phyloP scores from a whole-genome alignment of 1,140 invertebrate genomes.

The Lepidurus couesii region DNA sequence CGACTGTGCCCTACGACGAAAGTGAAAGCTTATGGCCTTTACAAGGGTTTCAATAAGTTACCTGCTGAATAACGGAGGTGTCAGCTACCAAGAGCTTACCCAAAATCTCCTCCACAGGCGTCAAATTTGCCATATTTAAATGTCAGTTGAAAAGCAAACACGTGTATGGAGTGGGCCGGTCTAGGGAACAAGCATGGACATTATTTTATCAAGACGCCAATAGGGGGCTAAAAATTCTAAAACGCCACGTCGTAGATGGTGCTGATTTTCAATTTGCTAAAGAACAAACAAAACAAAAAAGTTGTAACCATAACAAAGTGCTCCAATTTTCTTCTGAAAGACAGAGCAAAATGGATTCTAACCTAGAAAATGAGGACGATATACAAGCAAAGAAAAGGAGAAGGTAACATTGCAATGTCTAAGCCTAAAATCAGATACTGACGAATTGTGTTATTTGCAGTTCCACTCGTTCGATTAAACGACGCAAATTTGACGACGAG shows the following conservation, averaged over 20 bases:
- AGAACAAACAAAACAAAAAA: too few relatives aligned
- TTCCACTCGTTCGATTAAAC: slow-evolving; percentile 87
- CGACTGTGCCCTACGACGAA: slow-evolving; percentile 53
- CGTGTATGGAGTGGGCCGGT: background rate
- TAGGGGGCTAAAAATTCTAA: too few relatives aligned
- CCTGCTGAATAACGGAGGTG: background rate
- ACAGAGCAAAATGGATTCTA: background rate
- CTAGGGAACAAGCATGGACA: background rate
- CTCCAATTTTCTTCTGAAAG: too few relatives aligned
- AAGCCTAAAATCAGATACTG: background rate
- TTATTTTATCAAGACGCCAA: too few relatives aligned
- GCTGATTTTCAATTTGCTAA: too few relatives aligned
- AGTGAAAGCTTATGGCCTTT: background rate
- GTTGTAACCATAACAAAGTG: too few relatives aligned
- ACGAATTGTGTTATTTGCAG: slow-evolving; percentile 49
- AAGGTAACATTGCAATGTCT: background rate
- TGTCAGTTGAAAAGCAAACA: background rate
- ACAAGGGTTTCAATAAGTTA: background rate
- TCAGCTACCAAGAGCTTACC: slow-evolving; percentile 6
- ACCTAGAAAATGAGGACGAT: background rate
- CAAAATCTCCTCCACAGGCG: background rate
- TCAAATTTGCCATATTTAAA: background rate
- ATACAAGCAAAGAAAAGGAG: slow-evolving; percentile 2
- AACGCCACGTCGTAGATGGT: too few relatives aligned
- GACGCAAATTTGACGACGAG: slow-evolving; percentile 95